phyloP scores from a whole-genome alignment of 1,140 invertebrate genomes.

The Cydia amplana region DNA sequence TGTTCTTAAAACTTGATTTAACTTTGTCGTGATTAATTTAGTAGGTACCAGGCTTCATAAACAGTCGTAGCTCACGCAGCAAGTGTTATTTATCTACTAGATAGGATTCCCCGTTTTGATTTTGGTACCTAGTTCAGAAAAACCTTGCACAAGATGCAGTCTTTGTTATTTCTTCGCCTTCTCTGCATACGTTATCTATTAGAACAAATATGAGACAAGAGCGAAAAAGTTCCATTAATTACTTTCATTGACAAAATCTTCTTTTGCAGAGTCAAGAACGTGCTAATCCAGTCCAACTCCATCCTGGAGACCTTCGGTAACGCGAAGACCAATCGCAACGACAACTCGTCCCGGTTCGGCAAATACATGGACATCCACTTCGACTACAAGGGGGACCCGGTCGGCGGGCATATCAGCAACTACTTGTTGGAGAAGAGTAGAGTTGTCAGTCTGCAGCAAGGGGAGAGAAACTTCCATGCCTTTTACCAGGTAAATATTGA shows the following conservation, averaged over 20 bases:
- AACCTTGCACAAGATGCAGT: too few relatives aligned
- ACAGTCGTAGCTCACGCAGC: too few relatives aligned
- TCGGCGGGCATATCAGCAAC: slow-evolving; percentile 97
- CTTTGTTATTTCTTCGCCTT: too few relatives aligned
- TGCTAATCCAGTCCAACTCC: slow-evolving; percentile 96
- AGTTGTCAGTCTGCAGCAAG: slow-evolving; percentile 94
- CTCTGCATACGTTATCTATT: too few relatives aligned
- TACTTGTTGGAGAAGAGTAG: slow-evolving; percentile 98
- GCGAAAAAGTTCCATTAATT: too few relatives aligned
- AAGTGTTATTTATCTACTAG: too few relatives aligned
- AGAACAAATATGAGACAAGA: background rate
- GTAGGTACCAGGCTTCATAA: too few relatives aligned
- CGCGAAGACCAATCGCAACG: slow-evolving; percentile 98
- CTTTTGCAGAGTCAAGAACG: slow-evolving; percentile 94
- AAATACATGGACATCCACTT: slow-evolving; percentile 99
- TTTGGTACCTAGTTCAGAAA: too few relatives aligned
- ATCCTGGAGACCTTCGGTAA: slow-evolving; percentile 98
- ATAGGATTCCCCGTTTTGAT: too few relatives aligned
- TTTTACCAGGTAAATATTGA: slow-evolving; percentile 92
- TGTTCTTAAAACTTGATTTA: too few relatives aligned
- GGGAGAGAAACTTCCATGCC: slow-evolving; percentile 98
- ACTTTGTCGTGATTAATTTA: too few relatives aligned
- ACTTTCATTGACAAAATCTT: too few relatives aligned
- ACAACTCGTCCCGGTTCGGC: slow-evolving; percentile 98
- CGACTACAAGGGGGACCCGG: slow-evolving; percentile 98